Conservation (phyloP, 2,888 invertebrate genomes). For the Tetranychus truncatus region DNA sequence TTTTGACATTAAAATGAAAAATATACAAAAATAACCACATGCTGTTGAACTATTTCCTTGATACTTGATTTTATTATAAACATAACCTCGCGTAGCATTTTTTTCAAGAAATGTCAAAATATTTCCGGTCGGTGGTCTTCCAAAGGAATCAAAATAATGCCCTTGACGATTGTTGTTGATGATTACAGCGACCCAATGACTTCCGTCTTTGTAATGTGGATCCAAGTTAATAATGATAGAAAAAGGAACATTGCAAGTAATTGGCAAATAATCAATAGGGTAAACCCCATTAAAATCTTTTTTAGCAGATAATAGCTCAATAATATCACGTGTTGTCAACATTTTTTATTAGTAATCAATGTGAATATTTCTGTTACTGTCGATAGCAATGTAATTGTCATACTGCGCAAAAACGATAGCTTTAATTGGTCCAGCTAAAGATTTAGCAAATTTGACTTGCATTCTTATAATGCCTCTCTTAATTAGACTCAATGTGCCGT, state of each 20-base stretch:
- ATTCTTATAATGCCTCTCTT: neutral
- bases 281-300: neutral
- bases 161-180: neutral
- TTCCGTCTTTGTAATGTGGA: neutral
- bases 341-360: neutral
- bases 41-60: neutral
- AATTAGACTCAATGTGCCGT: neutral
- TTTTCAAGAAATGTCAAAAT: neutral
- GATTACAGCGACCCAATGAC: neutral
- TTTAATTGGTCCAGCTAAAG: neutral
- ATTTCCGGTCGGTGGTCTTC: neutral
- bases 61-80: neutral
- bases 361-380: neutral
- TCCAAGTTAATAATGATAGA: neutral
- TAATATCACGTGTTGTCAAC: neutral
- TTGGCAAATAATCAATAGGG: neutral
- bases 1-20: neutral
- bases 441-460: neutral
- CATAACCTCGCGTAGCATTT: neutral
- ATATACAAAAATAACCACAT: slow-evolving; percentile 9
- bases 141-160: slow-evolving; percentile 6
- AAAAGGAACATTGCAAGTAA: neutral
- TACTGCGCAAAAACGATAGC: neutral
- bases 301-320: neutral
- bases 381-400: neutral